These are phyloP conservation scores for Scaptomyza caliginosa DNA, from an alignment of 2,888 invertebrate species.

Conservation along the genomic window DNA sequence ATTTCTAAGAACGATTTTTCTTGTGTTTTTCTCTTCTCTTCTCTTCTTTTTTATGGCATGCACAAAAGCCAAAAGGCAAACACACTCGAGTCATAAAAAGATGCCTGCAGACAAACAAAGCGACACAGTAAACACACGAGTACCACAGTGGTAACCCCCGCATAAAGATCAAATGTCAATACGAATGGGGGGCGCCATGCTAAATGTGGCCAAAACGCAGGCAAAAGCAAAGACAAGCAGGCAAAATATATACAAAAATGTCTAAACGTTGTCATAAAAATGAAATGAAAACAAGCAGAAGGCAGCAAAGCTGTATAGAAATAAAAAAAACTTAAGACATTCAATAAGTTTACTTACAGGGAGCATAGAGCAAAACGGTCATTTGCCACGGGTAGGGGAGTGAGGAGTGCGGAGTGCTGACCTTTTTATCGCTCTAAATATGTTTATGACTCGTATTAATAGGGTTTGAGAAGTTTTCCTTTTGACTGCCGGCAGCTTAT, in stretches of 20 bases:
- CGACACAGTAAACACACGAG: slow-evolving; percentile 62
- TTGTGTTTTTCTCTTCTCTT: slow-evolving; percentile 42
- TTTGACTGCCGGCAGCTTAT: slow-evolving; percentile 42
- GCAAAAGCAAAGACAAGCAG: slow-evolving; percentile 64
- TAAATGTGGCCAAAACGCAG: slow-evolving; percentile 69
- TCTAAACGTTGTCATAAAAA: slow-evolving; percentile 83
- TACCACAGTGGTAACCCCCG: slow-evolving; percentile 48
- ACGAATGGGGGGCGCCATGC: slow-evolving; percentile 39
- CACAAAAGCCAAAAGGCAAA: slow-evolving; percentile 84
- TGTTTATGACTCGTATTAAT: slow-evolving; percentile 62
- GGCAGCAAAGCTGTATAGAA: slow-evolving; percentile 55
- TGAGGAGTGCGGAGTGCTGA: slow-evolving; percentile 24
- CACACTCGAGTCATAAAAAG: slow-evolving; percentile 84
- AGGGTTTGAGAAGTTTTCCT: not conserved
- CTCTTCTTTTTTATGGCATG: slow-evolving; percentile 82
- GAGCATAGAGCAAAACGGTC: slow-evolving; percentile 12
- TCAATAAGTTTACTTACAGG: slow-evolving; percentile 78
- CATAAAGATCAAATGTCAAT: slow-evolving; percentile 84
- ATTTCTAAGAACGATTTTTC: slow-evolving; percentile 73
- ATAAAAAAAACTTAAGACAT: slow-evolving; percentile 81
- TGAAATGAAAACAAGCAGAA: slow-evolving; percentile 76
- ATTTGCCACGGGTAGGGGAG: not conserved
- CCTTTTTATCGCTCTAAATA: slow-evolving; percentile 82
- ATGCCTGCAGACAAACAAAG: slow-evolving; percentile 82
- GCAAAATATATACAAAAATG: slow-evolving; percentile 69